Evolutionary conservation across 2,797 vertebrate species (phyloP), one percentile per base, ranked within the genome.

Genomic region (Neoniphon sammara): DNA sequence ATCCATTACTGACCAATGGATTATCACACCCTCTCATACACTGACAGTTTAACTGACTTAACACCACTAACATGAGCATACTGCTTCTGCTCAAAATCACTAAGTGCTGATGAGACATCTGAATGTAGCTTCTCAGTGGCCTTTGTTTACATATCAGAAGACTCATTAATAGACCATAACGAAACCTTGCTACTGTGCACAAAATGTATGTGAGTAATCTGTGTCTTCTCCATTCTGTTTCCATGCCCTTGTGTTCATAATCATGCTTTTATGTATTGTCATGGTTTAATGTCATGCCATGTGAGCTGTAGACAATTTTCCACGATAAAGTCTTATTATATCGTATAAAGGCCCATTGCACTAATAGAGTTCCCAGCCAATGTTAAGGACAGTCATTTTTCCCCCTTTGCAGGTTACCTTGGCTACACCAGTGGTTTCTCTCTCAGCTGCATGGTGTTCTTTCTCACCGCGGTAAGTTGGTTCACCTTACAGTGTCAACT

Each of bases 361-460:
- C 18, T 56, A 59, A 20, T 53, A 54, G 3, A 49, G 5, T 55
- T 15, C 25, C 23, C 21, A 27, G 14, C 15, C 47, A 20, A 36
- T 52, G 4, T 34, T 25, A 44, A 44, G 18, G 30, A 78, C 7
- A 6, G 14, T 57, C 34, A 21, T 77, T 42, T 4, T 34, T 53
- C 12, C 73, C 73, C 83, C 57, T 85, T 82, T 70, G 31, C 92
- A 99, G 98, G 98, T 82, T 99, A 99, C 90, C 95, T 99, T 0
- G 98, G 98, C 69, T 99, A 99, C 8, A 92, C 97, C 90, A 99
- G 98, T 0, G 97, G 97, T 18, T 99, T 99, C 91, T 99, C 98
- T 12, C 96, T 99, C 82, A 96, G 96, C 93, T 99, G 98, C 89
- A 99, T 99, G 98, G 95, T 96, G 78, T 99, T 99, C 94, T 99